phyloP scores from a whole-genome alignment of 2,113 vertebrate species.

The Coptodon rendalli region DNA sequence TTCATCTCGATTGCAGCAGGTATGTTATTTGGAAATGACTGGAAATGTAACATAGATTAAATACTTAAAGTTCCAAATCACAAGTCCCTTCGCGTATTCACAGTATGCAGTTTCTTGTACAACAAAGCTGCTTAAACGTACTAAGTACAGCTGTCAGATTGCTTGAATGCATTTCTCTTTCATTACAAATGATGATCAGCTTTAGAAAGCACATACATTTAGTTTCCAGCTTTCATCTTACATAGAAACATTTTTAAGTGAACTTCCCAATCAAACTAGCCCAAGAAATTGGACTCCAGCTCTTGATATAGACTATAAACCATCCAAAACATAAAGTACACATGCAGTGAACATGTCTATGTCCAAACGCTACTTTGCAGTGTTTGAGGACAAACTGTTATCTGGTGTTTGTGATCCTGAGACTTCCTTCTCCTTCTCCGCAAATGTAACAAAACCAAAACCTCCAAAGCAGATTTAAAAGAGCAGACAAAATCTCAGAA shows the following conservation, averaged over 20 bases:
- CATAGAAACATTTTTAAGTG: background rate
- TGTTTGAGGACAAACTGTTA: background rate
- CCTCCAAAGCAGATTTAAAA: background rate
- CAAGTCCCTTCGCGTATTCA: background rate
- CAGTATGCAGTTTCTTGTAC: background rate
- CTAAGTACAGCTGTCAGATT: background rate
- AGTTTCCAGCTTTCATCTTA: background rate
- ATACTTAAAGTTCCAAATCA: background rate
- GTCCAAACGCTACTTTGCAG: background rate
- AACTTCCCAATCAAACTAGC: background rate
- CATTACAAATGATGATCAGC: background rate
- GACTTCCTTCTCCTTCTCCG: background rate
- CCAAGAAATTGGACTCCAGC: background rate
- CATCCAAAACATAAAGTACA: slow-evolving; percentile 6
- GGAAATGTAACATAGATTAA: background rate
- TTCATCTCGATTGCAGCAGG: background rate
- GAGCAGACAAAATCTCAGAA: background rate
- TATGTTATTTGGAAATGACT: background rate
- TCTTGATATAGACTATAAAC: background rate
- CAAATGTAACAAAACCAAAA: background rate
- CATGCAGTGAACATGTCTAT: background rate
- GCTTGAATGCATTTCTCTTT: background rate
- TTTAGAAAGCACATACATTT: background rate
- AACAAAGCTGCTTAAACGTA: background rate
- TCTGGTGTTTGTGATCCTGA: background rate